phyloP scores from a whole-genome alignment of 2,888 invertebrate species.

The Seira musarum region DNA sequence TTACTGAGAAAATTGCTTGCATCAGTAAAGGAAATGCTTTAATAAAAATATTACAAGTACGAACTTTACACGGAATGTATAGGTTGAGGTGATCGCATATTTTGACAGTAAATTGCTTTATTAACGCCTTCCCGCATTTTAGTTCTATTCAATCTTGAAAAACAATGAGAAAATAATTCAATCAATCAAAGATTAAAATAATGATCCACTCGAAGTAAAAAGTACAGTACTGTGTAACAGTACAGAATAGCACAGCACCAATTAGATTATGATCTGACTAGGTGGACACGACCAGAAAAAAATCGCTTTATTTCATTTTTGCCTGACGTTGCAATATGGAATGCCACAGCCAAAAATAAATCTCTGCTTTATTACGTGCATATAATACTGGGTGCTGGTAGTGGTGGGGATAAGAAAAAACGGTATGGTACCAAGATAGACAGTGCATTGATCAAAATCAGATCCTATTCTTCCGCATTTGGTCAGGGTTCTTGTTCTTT shows the following conservation, averaged over 20 bases:
- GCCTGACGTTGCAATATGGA: too few relatives aligned
- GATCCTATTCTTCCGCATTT: slow-evolving; percentile 55
- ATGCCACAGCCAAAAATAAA: too few relatives aligned
- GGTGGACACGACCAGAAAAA: slow-evolving; percentile 31
- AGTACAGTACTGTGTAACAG: too few relatives aligned
- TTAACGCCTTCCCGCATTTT: too few relatives aligned
- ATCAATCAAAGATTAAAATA: slow-evolving; percentile 27
- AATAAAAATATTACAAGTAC: too few relatives aligned
- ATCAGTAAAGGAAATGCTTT: too few relatives aligned
- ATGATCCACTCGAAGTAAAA: slow-evolving; percentile 14
- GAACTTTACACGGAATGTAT: too few relatives aligned
- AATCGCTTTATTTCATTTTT: not conserved
- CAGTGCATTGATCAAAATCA: too few relatives aligned
- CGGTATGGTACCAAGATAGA: slow-evolving; percentile 23
- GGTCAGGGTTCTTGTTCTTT: slow-evolving; percentile 29
- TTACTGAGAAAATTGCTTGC: too few relatives aligned
- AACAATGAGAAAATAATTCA: slow-evolving; percentile 44
- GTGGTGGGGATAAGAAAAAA: slow-evolving; percentile 12
- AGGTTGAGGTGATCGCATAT: too few relatives aligned
- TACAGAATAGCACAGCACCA: slow-evolving; percentile 28
- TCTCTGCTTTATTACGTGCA: not conserved
- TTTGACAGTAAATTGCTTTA: too few relatives aligned
- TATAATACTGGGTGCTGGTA: not conserved
- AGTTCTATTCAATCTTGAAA: too few relatives aligned
- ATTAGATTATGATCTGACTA: slow-evolving; percentile 36